Percentiles rank a stretch among this genome's conserved stretches.
phyloP scores from a whole-genome alignment of 2,888 invertebrate species.

The Torymus tubicola region DNA sequence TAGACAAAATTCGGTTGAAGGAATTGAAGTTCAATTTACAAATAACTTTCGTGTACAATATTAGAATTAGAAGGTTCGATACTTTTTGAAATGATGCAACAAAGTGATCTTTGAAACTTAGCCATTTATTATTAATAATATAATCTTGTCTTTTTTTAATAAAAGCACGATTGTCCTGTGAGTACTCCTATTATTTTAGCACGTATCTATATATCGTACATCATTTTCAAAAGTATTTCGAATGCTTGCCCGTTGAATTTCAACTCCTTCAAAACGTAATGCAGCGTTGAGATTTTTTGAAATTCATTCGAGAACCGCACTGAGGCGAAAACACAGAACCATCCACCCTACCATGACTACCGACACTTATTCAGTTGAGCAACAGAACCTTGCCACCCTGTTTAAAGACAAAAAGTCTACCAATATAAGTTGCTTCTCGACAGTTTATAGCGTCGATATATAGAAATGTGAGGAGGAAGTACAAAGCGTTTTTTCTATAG shows the following conservation, averaged over 20 bases:
- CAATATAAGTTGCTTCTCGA: neutral
- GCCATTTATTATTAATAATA: neutral
- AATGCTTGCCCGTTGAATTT: slow-evolving; percentile 17
- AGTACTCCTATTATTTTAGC: neutral
- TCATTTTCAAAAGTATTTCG: slow-evolving; percentile 21
- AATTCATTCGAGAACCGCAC: slow-evolving; percentile 9
- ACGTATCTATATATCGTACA: neutral
- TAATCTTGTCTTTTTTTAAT: neutral
- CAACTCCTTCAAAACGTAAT: neutral
- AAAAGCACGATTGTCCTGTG: too few species aligned
- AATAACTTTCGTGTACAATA: neutral
- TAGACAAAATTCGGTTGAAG: neutral
- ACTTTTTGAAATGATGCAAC: slow-evolving; percentile 4
- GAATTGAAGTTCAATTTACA: neutral
- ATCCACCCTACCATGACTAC: slow-evolving; percentile 11
- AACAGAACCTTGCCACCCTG: too few species aligned
- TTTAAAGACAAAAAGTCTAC: too few species aligned
- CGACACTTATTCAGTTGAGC: neutral
- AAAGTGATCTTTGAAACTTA: slow-evolving; percentile 4
- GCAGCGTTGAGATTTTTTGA: slow-evolving; percentile 2
- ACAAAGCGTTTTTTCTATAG: neutral
- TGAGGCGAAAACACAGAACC: neutral
- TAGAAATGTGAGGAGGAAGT: too few species aligned
- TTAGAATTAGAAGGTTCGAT: neutral
- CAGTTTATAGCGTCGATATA: too few species aligned